phyloP scores from a whole-genome alignment of 2,888 invertebrate genomes.

The Leucoma salicis region DNA sequence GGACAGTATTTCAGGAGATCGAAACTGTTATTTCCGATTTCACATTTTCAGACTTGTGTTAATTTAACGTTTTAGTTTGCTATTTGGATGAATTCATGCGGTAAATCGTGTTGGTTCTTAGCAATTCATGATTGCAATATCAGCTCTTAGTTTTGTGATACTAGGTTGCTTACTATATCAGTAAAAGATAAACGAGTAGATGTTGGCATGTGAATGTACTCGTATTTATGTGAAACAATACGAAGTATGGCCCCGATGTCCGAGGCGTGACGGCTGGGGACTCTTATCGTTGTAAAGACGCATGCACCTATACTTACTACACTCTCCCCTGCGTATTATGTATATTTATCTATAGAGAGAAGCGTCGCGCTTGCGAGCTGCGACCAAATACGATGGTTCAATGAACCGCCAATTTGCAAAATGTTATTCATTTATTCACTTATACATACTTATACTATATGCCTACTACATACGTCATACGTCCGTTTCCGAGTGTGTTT shows the following conservation, averaged over 20 bases:
- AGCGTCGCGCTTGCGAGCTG: slow-evolving; percentile 11
- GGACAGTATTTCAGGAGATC: too few relatives aligned
- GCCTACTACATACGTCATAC: too few relatives aligned
- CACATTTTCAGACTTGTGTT: too few relatives aligned
- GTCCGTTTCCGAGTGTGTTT: slow-evolving; percentile 2
- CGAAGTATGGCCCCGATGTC: slow-evolving; percentile 52
- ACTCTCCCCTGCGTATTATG: slow-evolving; percentile 24
- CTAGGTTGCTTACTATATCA: too few relatives aligned
- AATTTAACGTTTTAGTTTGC: too few relatives aligned
- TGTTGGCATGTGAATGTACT: too few relatives aligned
- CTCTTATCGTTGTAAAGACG: slow-evolving; percentile 48
- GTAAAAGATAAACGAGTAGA: too few relatives aligned
- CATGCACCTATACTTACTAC: slow-evolving; percentile 25
- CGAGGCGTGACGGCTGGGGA: slow-evolving; percentile 52
- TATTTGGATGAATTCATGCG: too few relatives aligned
- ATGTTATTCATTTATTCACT: slow-evolving; percentile 24
- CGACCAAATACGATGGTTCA: slow-evolving; percentile 35
- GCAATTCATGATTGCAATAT: too few relatives aligned
- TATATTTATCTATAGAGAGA: slow-evolving; percentile 4
- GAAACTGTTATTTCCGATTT: too few relatives aligned
- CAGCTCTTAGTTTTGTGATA: too few relatives aligned
- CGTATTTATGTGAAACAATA: slow-evolving; percentile 39
- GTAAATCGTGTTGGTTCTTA: too few relatives aligned
- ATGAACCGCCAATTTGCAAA: slow-evolving; percentile 37
- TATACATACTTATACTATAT: slow-evolving; percentile 23